Evolutionary conservation across 2,888 invertebrate species (phyloP), one percentile per base, ranked within the genome.

Genomic region (Teleogryllus oceanicus): DNA sequence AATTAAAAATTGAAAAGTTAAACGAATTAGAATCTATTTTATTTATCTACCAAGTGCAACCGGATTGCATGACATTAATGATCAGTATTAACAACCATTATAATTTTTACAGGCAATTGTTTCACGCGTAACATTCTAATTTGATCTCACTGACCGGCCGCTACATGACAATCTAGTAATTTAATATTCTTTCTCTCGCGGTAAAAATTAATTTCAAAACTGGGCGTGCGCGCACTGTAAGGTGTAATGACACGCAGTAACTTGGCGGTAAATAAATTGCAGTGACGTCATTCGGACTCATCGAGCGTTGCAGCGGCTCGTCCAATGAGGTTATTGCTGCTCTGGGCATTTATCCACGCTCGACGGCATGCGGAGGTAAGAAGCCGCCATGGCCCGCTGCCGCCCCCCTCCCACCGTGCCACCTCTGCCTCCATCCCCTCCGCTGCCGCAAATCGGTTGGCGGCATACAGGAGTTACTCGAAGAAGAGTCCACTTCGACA

Each of bases 1-100:
- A 62, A 62, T 62, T 62, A 62, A 62, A 62, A 62, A 62, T 62
- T 62, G n/a, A 62, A 62, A 62, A 62, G 62, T 62, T 62, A 62
- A 62, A 62, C 62, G 62, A 62, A 62, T 62, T 62, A 62, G 16
- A 62, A 62, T 62, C 62, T 62, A n/a, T 62, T n/a, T 13, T 13
- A 62, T 62, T 37, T 37, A 37, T 37, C 37, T 37, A 37, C 37
- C 37, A 37, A 37, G 37, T 37, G n/a, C 62, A 62, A 18, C 62
- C n/a, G 62, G 16, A 62, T 13, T 18, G 62, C 62, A 62, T 62
- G 62, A 62, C 62, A n/a, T 62, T 62, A 62, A 62, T 62, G 62
- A 18, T 62, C 62, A 62, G 62, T 18, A 62, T 62, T 62, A 62
- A 62, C 62, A 62, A 62, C 62, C 62, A 62, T 62, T 62, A 62